These are phyloP conservation scores for Megalops cyprinoides DNA, from an alignment of 2,797 vertebrate genomes.

Conservation along the genomic window DNA sequence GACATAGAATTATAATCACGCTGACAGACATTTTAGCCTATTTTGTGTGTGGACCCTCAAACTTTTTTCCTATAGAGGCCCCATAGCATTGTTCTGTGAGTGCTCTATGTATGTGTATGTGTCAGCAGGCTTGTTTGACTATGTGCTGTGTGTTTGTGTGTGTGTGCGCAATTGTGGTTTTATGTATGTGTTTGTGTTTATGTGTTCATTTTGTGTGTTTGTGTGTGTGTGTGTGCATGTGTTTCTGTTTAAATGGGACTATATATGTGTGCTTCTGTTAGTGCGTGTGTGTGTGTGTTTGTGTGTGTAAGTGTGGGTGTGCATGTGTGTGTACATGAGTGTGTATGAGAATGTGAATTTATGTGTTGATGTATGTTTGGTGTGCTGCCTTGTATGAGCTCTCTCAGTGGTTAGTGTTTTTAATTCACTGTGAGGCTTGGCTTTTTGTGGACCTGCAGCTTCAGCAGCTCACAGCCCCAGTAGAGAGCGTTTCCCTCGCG, in stretches of 20 bases:
- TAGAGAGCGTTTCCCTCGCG: no score
- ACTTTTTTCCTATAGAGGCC: neutral
- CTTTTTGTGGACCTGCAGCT: neutral
- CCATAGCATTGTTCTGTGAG: neutral
- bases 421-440: neutral
- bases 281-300: neutral
- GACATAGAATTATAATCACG: neutral
- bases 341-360: constrained; percentile 10
- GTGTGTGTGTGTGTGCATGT: neutral
- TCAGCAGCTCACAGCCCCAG: no score
- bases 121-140: neutral
- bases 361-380: neutral
- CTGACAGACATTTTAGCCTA: neutral
- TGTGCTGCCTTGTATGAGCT: neutral
- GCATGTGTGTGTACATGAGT: constrained; percentile 19
- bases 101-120: neutral
- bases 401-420: neutral
- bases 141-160: neutral
- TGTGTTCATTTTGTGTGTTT: neutral
- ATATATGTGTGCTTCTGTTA: neutral
- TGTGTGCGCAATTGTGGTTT: neutral
- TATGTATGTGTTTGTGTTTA: neutral
- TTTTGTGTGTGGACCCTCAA: neutral
- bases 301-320: constrained; percentile 29
- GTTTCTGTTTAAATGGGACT: no score